Evolutionary conservation across 2,113 vertebrate species (phyloP), one percentile per base, ranked within the genome.

Genomic region (Otolemur garnettii): DNA sequence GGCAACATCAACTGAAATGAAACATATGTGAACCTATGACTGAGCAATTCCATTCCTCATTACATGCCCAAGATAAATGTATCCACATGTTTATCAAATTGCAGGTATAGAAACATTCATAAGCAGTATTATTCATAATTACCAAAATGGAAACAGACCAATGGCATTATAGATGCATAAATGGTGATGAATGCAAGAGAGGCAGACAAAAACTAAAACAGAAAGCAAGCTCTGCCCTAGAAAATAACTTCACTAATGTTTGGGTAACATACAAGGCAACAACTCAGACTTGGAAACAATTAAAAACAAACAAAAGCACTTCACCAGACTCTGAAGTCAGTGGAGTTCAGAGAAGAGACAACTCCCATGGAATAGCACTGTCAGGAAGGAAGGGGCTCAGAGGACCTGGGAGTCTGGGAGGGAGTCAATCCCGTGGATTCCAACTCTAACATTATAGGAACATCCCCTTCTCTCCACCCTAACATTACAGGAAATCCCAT

Each of bases 371-470:
- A 57, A 13, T 4, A 17, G 71, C 71, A n/a, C n/a, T 9, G 9
- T 35, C 53, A 45, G 64, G 35, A 8, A 28, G 45, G 19, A 50
- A 57, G 68, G 33, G 26, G n/a, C 42, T 53, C 35, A 19, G 38
- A 14, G 33, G 42, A 11, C 50, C 10, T 57, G n/a, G 30, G 14
- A 68, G 55, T 8, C 60, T 53, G 72, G 8, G 62, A 30, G 7
- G 64, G 35, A 18, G 33, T 42, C 66, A 77, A 0, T 28, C 53
- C 53, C 17, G 60, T n/a, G n/a, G 59, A 18, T 15, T 69, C 83
- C 59, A 66, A 1, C 33, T 4, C 68, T 28, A 38, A 1, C 1
- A 0, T 38, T 22, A 17, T 5, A 28, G 62, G 26, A 3, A 26
- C 45, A 3, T 14, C 9, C 79, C 62, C 33, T 35, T 1, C 4